A percentile compares a stretch with the other conserved stretches of the same genome.
phyloP scores from a whole-genome alignment of 2,888 invertebrate genomes.

The Xanthia togata region DNA sequence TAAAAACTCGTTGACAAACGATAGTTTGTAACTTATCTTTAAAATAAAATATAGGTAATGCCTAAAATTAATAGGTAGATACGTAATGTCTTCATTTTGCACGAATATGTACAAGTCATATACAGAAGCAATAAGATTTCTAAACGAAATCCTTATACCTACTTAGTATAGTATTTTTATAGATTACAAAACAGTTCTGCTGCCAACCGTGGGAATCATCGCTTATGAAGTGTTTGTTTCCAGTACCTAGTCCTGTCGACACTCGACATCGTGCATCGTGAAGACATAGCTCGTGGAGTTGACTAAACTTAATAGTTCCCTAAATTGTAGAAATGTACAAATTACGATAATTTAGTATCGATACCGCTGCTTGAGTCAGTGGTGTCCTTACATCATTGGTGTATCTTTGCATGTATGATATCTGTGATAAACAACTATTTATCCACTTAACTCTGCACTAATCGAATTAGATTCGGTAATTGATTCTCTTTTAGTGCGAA shows the following conservation, averaged over 20 bases:
- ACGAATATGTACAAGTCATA: constrained; percentile 35
- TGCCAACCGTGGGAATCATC: constrained; percentile 14
- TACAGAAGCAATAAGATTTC: constrained; percentile 25
- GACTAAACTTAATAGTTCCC: constrained; percentile 27
- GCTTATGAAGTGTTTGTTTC: constrained; percentile 53
- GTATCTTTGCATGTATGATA: constrained; percentile 31
- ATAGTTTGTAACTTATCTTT: constrained; percentile 71
- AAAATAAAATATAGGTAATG: constrained; percentile 32
- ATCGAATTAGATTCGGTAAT: constrained; percentile 39
- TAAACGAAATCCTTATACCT: constrained; percentile 1
- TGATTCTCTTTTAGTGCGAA: constrained; percentile 33
- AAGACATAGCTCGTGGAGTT: constrained; percentile 51
- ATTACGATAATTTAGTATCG: constrained; percentile 24
- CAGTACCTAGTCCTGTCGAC: constrained; percentile 5
- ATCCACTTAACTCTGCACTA: constrained; percentile 19
- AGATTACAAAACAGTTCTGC: constrained; percentile 12
- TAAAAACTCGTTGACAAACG: constrained; percentile 71
- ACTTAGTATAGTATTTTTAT: constrained; percentile 47
- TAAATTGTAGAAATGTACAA: constrained; percentile 24
- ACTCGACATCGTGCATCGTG: constrained; percentile 45
- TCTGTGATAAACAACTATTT: constrained; percentile 49
- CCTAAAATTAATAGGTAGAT: constrained; percentile 34
- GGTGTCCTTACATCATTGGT: constrained; percentile 1
- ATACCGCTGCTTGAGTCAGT: constrained; percentile 6
- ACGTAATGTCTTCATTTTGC: constrained; percentile 56